Percentiles rank a stretch among this genome's conserved stretches.
These are phyloP conservation scores for Triplophysa bombifrons DNA, from an alignment of 2,797 vertebrate species.

Conservation along the genomic window DNA sequence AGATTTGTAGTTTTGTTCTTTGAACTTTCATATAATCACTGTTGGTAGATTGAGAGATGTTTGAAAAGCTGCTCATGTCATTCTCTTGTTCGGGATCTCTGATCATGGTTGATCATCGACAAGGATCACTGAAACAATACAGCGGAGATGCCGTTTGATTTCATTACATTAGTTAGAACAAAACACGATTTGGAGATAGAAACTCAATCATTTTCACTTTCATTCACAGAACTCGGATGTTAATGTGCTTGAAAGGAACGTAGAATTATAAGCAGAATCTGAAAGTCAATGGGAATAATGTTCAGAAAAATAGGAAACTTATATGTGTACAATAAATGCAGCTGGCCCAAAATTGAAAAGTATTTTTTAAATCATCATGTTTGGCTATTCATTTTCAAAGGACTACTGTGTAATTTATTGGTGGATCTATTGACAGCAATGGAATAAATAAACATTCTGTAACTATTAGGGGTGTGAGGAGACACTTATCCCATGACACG, in stretches of 20 bases:
- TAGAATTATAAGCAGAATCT: neutral
- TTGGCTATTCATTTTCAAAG: neutral
- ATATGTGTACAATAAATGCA: neutral
- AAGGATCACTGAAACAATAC: neutral
- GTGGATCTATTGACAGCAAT: no score
- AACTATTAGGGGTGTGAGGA: no score
- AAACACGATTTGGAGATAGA: neutral
- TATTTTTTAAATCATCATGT: neutral
- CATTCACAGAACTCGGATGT: neutral
- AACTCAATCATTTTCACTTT: neutral
- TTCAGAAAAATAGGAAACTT: neutral
- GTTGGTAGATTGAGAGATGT: neutral
- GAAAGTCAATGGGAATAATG: neutral
- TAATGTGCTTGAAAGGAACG: neutral
- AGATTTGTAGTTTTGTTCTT: conserved; percentile 19
- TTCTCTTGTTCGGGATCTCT: neutral
- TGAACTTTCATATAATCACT: neutral
- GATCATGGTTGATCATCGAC: neutral
- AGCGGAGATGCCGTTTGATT: neutral
- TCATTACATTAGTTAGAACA: neutral
- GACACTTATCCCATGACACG: no score
- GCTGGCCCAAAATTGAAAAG: neutral
- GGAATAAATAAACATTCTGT: no score
- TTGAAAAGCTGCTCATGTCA: neutral
- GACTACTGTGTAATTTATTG: no score